Evolutionary conservation across 2,113 vertebrate genomes (phyloP).

Genomic region (Engystomops pustulosus): DNA sequence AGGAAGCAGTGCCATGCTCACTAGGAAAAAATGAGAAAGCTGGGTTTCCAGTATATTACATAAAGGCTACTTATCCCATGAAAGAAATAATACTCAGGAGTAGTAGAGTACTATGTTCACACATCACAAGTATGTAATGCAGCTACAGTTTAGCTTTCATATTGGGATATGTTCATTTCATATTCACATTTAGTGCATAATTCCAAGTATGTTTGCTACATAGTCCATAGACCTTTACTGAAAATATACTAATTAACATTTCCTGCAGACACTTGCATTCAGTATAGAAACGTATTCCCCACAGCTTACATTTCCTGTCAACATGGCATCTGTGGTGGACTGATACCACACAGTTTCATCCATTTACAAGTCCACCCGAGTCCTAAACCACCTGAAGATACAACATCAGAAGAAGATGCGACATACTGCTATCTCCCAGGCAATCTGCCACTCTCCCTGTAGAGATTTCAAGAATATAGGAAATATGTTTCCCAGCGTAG

Average conservation of each 20-base stretch:
- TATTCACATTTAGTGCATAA: too few relatives aligned
- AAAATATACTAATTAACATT: too few relatives aligned
- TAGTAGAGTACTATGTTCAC: background rate
- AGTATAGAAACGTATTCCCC: too few relatives aligned
- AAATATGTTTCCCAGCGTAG: background rate
- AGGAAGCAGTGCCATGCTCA: background rate
- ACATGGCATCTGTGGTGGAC: too few relatives aligned
- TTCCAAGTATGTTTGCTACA: too few relatives aligned
- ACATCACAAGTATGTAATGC: background rate
- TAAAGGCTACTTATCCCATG: background rate
- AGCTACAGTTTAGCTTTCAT: background rate
- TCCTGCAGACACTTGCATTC: too few relatives aligned
- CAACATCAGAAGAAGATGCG: background rate
- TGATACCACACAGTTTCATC: too few relatives aligned
- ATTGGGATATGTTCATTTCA: background rate
- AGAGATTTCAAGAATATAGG: too few relatives aligned
- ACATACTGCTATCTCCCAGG: background rate
- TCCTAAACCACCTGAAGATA: background rate
- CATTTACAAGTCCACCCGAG: too few relatives aligned
- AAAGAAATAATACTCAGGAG: background rate
- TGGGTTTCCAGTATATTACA: background rate
- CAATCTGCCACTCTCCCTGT: background rate
- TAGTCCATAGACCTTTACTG: too few relatives aligned
- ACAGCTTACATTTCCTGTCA: too few relatives aligned
- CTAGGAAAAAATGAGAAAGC: conserved; percentile 6